Evolutionary conservation across 2,888 invertebrate genomes (phyloP).

Genomic region (Orthosia cruda): DNA sequence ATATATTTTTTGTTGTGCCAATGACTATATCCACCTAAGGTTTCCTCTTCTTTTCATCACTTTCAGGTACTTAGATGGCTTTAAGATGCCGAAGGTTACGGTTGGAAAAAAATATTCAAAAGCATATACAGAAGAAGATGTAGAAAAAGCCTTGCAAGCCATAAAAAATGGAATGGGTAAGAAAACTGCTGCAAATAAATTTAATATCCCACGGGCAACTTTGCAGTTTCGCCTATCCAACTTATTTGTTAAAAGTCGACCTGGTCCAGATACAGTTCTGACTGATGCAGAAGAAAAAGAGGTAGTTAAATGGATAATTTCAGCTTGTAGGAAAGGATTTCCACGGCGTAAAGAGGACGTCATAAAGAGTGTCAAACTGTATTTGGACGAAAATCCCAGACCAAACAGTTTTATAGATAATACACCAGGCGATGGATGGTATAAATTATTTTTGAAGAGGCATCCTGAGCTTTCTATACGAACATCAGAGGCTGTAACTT

Average conservation of each 20-base stretch:
- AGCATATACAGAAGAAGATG: constrained; percentile 43
- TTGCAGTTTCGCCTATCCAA: constrained; percentile 61
- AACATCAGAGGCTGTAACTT: constrained; percentile 64
- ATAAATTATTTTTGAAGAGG: constrained; percentile 59
- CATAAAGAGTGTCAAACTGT: constrained; percentile 49
- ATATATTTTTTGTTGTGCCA: constrained; percentile 53
- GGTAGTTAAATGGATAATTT: constrained; percentile 60
- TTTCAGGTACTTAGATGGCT: constrained; percentile 26
- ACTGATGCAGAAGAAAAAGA: constrained; percentile 58
- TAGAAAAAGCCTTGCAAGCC: constrained; percentile 58
- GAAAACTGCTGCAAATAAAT: constrained; percentile 62
- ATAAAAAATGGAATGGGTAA: constrained; percentile 62
- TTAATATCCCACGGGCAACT: constrained; percentile 62
- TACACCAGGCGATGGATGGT: constrained; percentile 58
- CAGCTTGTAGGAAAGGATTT: constrained; percentile 58
- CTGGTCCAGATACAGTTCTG: constrained; percentile 63
- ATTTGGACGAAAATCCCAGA: constrained; percentile 49
- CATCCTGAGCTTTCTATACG: constrained; percentile 58
- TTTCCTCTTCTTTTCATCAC: constrained; percentile 39
- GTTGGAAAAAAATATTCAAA: constrained; percentile 54
- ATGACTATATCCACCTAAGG: constrained; percentile 55
- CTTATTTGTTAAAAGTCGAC: constrained; percentile 57
- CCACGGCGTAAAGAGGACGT: constrained; percentile 60
- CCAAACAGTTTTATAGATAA: constrained; percentile 54
- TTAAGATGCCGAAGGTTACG: constrained; percentile 50